Conservation (phyloP, 2,113 vertebrate genomes). For the Rhabdornis inornatus region DNA sequence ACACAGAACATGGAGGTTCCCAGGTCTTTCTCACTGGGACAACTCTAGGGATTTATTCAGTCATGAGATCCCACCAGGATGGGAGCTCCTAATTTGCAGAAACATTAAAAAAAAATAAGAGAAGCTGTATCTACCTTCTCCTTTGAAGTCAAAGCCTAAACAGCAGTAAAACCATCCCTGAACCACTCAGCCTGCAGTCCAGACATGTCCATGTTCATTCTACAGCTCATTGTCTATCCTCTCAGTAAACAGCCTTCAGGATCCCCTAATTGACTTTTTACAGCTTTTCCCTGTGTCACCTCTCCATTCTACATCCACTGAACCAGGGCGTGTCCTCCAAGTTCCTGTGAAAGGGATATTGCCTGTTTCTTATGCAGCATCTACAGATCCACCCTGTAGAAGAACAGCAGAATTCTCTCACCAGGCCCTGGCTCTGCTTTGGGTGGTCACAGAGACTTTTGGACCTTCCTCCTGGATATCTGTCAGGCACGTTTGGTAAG, state of each 20-base stretch:
- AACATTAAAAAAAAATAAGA: not conserved
- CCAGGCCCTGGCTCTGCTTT: not conserved
- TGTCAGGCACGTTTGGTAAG: not conserved
- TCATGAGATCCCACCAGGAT: not conserved
- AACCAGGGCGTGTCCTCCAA: not conserved
- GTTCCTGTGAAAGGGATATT: not conserved
- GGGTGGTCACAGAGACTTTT: not conserved
- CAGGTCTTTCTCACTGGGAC: not conserved
- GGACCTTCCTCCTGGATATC: not conserved
- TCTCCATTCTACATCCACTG: rapidly evolving
- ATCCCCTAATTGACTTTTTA: not conserved
- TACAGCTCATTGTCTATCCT: not conserved
- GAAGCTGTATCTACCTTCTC: not conserved
- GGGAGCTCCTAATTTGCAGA: not conserved
- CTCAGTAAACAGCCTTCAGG: not conserved
- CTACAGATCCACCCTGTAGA: not conserved
- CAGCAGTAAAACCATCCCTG: not conserved
- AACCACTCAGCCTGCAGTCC: not conserved
- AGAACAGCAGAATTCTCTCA: not conserved
- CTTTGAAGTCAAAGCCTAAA: not conserved
- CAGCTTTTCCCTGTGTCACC: not conserved
- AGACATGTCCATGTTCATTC: not conserved
- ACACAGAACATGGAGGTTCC: not conserved
- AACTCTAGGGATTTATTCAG: not conserved
- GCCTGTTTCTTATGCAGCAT: not conserved